Percentiles rank a stretch among this genome's conserved stretches.
phyloP scores from a whole-genome alignment of 2,113 vertebrate genomes.

The Myotis lucifugus region DNA sequence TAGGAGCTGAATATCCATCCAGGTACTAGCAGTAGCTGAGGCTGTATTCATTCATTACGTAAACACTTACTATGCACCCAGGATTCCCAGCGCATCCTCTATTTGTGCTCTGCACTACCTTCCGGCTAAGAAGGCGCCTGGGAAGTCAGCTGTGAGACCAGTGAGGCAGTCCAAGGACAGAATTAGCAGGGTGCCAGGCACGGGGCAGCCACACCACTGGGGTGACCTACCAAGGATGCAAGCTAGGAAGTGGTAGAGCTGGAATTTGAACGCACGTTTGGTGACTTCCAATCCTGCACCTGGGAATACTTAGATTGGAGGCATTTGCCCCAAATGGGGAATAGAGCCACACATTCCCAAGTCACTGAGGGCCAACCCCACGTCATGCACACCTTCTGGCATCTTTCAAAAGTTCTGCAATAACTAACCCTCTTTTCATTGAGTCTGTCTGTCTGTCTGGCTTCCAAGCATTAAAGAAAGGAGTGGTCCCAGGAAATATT shows the following conservation, averaged over 20 bases:
- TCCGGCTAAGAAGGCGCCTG: neutral
- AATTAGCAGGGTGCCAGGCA: neutral
- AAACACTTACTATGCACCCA: neutral
- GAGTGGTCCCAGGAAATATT: conserved; percentile 69
- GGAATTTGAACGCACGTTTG: neutral
- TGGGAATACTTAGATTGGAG: neutral
- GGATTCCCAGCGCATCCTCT: neutral
- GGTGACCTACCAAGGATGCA: neutral
- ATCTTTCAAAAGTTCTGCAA: neutral
- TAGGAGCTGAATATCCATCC: neutral
- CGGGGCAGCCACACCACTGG: neutral
- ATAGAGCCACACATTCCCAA: neutral
- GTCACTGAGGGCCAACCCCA: neutral
- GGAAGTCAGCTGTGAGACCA: neutral
- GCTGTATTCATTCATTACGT: neutral
- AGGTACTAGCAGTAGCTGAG: neutral
- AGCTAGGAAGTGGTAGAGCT: neutral
- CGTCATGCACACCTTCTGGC: neutral
- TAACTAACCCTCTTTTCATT: neutral
- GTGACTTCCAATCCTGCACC: neutral
- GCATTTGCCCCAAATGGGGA: neutral
- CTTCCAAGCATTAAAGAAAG: conserved; percentile 70
- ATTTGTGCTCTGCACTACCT: neutral
- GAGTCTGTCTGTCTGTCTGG: neutral
- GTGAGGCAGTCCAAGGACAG: neutral